Base-by-base conservation (phyloP, 2,797 vertebrate species). In the Myotis planiceps region DNA sequence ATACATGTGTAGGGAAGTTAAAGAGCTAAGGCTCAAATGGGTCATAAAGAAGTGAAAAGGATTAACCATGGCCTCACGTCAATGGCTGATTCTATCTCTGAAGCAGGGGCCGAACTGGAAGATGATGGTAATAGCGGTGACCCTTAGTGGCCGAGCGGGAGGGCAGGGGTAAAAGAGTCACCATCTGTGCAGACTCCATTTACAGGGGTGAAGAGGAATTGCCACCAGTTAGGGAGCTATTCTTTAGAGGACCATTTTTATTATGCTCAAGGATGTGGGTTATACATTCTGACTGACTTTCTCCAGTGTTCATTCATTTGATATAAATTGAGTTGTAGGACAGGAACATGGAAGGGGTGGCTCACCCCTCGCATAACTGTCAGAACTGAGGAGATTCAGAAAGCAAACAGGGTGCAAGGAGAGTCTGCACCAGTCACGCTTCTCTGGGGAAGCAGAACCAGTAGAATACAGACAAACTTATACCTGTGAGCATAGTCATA, bases 31-130 rank as follows among this genome's bases (percentile, higher is more conserved):
- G 21, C 53, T 49, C 68, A 3, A 34, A 47, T 3, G 23, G n/a
- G 58, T 14, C 39, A 25, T 5, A 15, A 1, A 23, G 55, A 91
- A 74, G 14, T 53, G n/a, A 37, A 81, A 79, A 79, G 27, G 69
- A 82, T 55, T 78, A 96, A 85, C 74, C 42, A 74, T 39, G n/a
- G 66, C 8, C 78, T 84, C 37, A 42, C 23, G n/a, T 80, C 76
- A 83, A 81, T 58, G 45, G 25, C 4, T 14, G 6, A 69, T 21
- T 69, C 68, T 15, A 27, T 15, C 34, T 79, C 81, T n/a, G 55
- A 84, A 34, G 85, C 8, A 51, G 69, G 0, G 16, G 49, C n/a
- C 1, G 0, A 92, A 72, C 47, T 23, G 23, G 34, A 80, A 34
- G 6, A 32, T 60, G 39, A 51, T 32, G 63, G 15, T 32, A 47